These are phyloP conservation scores for Rhimphoctona megacephalus DNA, from an alignment of 2,888 invertebrate species.

Conservation along the genomic window DNA sequence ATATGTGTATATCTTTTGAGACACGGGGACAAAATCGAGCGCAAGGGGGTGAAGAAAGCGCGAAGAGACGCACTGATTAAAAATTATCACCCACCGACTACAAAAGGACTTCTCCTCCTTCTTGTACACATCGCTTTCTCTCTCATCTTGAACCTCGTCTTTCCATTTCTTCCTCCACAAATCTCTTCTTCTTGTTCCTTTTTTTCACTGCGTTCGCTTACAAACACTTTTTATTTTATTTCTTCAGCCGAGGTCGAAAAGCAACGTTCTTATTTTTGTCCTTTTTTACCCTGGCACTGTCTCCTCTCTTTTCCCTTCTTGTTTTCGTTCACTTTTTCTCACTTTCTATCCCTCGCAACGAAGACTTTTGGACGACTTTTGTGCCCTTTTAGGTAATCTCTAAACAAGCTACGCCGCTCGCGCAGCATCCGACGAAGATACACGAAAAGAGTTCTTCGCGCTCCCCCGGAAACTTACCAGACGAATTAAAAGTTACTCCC, in stretches of 20 bases:
- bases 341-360: slow-evolving; percentile 14
- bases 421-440: slow-evolving; percentile 21
- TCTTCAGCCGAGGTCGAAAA: slow-evolving; percentile 48
- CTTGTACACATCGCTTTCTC: slow-evolving; percentile 49
- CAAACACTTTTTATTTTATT: slow-evolving; percentile 75
- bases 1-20: slow-evolving; percentile 14
- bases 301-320: slow-evolving; percentile 32
- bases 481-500: slow-evolving; percentile 79
- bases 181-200: slow-evolving; percentile 42
- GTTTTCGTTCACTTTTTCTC: slow-evolving; percentile 49
- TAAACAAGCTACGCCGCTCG: slow-evolving; percentile 74
- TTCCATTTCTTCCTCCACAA: slow-evolving; percentile 32
- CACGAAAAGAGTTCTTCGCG: slow-evolving; percentile 60
- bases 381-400: slow-evolving; percentile 72
- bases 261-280: slow-evolving; percentile 33
- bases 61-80: slow-evolving; percentile 81
- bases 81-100: slow-evolving; percentile 82
- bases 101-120: slow-evolving; percentile 76
- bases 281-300: slow-evolving; percentile 35
- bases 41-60: slow-evolving; percentile 55
- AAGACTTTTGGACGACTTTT: slow-evolving; percentile 64
- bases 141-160: slow-evolving; percentile 52
- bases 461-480: slow-evolving; percentile 76
- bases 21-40: slow-evolving; percentile 51
- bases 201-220: slow-evolving; percentile 61